Conservation (phyloP, 2,888 invertebrate genomes). For the Marronus borbonicus region DNA sequence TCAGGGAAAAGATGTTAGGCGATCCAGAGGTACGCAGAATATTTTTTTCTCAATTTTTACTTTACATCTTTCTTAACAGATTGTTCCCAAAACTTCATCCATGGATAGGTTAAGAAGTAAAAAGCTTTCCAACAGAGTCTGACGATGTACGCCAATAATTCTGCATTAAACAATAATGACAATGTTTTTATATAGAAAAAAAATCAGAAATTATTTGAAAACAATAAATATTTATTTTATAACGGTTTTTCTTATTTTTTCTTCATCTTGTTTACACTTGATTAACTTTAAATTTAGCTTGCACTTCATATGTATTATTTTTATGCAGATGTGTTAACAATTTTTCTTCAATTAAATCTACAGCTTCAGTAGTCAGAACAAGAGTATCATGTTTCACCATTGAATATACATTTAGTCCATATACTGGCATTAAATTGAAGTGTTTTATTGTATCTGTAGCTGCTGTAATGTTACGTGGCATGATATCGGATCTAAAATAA, state of each 20-base stretch:
- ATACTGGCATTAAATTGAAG: conserved; percentile 95
- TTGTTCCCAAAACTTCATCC: not conserved
- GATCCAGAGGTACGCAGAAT: conserved; percentile 9
- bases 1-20: conserved; percentile 78
- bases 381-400: conserved; percentile 97
- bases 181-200: not conserved
- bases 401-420: conserved; percentile 95
- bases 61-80: not conserved
- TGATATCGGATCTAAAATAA: conserved; percentile 83
- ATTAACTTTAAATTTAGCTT: conserved; percentile 75
- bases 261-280: conserved; percentile 69
- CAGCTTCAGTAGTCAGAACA: conserved; percentile 87
- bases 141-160: not conserved
- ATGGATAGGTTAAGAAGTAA: not conserved
- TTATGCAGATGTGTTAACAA: conserved; percentile 81
- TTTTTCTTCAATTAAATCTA: conserved; percentile 87
- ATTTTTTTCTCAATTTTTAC: not conserved
- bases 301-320: conserved; percentile 70
- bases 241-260: conserved; percentile 40
- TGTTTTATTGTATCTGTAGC: conserved; percentile 86
- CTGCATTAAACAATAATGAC: not conserved
- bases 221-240: conserved; percentile 37
- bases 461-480: conserved; percentile 89
- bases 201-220: not conserved
- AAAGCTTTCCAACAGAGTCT: not conserved